Evolutionary conservation across 2,797 vertebrate genomes (phyloP), one percentile per base, ranked within the genome.

Genomic region (Bufotes viridis): DNA sequence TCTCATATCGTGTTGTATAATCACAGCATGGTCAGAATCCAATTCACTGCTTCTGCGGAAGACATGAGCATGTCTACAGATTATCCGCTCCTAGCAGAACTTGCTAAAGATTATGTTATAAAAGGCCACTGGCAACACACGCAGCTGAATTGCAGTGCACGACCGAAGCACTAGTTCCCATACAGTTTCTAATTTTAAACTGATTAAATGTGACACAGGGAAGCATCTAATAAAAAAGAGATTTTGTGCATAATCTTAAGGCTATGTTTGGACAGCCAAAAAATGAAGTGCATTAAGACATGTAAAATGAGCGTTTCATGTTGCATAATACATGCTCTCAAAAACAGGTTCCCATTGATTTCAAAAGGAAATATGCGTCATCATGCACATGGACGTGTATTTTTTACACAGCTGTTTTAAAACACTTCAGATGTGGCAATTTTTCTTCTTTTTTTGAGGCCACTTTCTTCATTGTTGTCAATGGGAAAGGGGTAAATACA

Each of bases 51-150:
- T 42, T 87, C 34, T 89, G 65, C 67, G 2, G 0, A 87, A 61
- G 51, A 79, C 58, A 88, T 29, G 6, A 61, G 82, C 78, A 53
- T 57, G 69, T 78, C 61, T 89, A 81, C 90, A 91, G 81, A 85
- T 70, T 87, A 91, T 91, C 9, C 89, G 78, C 83, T 22, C 0
- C 78, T 87, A 89, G 78, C 70, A 91, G 88, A 87, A 61, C 80
- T 0, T 0, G 49, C 24, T 79, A 84, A 92, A 70, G 67, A 78
- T 67, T 58, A 89, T 87, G 90, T 90, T 87, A 89, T 76, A 75
- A 90, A 83, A 90, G 58, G 34, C 76, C 88, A 72, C 88, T 88
- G 91, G 82, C 88, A 87, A n/a, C 1, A 29, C 0, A 42, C 53
- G 51, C 51, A 86, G 14, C 20, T 87, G 0, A 42, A 89, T 84